These are phyloP conservation scores for Drosophila sturtevanti DNA, from an alignment of 1,140 invertebrate species.

Conservation along the genomic window DNA sequence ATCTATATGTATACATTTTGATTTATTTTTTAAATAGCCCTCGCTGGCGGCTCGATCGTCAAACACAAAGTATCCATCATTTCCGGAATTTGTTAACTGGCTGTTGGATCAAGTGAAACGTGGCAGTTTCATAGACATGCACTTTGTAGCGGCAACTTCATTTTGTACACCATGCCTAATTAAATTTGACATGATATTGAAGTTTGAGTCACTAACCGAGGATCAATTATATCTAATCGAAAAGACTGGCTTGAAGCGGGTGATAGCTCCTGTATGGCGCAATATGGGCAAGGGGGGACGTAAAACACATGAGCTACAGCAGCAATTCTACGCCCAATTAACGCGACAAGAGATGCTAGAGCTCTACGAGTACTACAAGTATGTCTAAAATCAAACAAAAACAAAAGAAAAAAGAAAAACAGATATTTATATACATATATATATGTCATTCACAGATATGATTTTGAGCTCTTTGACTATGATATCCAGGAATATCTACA, in stretches of 20 bases:
- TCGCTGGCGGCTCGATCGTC: constrained; percentile 44
- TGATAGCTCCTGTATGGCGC: constrained; percentile 91
- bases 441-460: constrained; percentile 86
- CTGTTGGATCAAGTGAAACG: constrained; percentile 86
- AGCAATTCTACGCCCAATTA: constrained; percentile 90
- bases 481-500: constrained; percentile 89
- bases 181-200: constrained; percentile 93
- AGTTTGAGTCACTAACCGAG: constrained; percentile 94
- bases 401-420: neutral
- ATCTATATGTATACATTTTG: neutral
- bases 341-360: constrained; percentile 89
- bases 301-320: constrained; percentile 87
- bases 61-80: constrained; percentile 87
- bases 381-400: constrained; percentile 39
- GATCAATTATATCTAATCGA: constrained; percentile 93
- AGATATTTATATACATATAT: neutral
- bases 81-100: constrained; percentile 90
- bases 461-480: constrained; percentile 93
- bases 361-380: constrained; percentile 92
- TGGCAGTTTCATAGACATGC: constrained; percentile 91
- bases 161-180: constrained; percentile 96
- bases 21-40: constrained; percentile 24
- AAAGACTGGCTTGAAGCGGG: constrained; percentile 88
- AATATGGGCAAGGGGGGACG: constrained; percentile 89
- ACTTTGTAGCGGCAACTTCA: constrained; percentile 93